Evolutionary conservation across 2,113 vertebrate species (phyloP).

Genomic region (Spheniscus mendiculus): DNA sequence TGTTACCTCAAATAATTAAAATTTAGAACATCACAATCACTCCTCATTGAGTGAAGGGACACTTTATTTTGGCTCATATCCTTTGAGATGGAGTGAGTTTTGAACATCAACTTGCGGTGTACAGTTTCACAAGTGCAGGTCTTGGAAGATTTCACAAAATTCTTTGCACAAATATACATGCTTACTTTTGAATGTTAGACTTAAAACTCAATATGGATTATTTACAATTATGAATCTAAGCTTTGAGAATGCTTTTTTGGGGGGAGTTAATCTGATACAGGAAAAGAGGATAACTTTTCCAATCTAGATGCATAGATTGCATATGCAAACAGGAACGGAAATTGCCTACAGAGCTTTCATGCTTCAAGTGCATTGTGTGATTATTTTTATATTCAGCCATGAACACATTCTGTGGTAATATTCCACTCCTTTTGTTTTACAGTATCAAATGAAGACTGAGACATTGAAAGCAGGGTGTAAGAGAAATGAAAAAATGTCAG

Average conservation of each 20-base stretch:
- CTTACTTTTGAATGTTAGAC: neutral
- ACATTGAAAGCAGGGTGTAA: neutral
- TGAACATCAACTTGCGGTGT: neutral
- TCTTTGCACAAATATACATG: neutral
- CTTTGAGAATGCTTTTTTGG: neutral
- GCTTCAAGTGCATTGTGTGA: neutral
- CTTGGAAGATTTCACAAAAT: neutral
- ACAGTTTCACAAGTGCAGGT: neutral
- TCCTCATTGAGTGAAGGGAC: neutral
- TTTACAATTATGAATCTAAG: neutral
- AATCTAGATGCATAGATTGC: neutral
- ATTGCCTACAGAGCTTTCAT: neutral
- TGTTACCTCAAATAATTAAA: neutral
- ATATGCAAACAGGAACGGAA: neutral
- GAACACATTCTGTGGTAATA: neutral
- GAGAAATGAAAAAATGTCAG: slow-evolving; percentile 14
- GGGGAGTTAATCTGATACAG: neutral
- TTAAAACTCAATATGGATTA: neutral
- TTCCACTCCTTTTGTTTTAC: neutral
- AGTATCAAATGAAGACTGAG: neutral
- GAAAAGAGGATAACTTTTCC: neutral
- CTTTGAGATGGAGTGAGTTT: neutral
- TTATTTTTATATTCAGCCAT: slow-evolving; percentile 3
- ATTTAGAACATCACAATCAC: neutral
- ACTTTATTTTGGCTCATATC: neutral